Evolutionary conservation across 2,113 vertebrate species (phyloP).

Genomic region (Petrocephalus zakoni): DNA sequence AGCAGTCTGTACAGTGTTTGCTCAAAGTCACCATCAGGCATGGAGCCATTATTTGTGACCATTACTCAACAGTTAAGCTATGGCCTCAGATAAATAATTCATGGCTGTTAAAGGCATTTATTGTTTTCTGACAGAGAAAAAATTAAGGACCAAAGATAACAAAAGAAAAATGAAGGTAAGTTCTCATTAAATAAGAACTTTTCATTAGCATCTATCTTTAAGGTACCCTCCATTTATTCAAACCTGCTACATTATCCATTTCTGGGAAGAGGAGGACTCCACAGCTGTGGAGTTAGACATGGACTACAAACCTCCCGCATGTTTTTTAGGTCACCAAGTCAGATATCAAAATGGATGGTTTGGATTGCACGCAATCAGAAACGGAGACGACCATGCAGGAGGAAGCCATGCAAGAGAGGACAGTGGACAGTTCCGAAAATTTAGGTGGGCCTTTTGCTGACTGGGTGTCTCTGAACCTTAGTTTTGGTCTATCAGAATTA

Average conservation of each 20-base stretch:
- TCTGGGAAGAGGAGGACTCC: background rate
- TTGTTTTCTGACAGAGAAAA: conserved; percentile 63
- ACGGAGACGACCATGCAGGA: conserved; percentile 40
- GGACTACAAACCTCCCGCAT: background rate
- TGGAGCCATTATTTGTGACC: background rate
- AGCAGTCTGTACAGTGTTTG: background rate
- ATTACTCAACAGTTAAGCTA: background rate
- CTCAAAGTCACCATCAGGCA: background rate
- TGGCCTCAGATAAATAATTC: background rate
- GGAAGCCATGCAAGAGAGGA: conserved; percentile 64
- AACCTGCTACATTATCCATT: background rate
- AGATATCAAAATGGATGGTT: conserved; percentile 58
- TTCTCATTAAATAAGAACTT: conserved; percentile 5
- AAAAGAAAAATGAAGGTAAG: conserved; percentile 75
- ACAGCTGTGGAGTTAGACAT: no score
- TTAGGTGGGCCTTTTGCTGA: conserved; percentile 56
- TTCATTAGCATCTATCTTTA: background rate
- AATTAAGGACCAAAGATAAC: conserved; percentile 61
- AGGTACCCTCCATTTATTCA: background rate
- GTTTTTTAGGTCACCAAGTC: background rate
- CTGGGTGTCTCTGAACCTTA: background rate
- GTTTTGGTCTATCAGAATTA: background rate
- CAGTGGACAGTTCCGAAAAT: conserved; percentile 61
- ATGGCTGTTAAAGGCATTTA: background rate
- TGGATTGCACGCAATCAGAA: conserved; percentile 60